Conservation (phyloP, 1,140 invertebrate genomes). For the Nylanderia fulva region DNA sequence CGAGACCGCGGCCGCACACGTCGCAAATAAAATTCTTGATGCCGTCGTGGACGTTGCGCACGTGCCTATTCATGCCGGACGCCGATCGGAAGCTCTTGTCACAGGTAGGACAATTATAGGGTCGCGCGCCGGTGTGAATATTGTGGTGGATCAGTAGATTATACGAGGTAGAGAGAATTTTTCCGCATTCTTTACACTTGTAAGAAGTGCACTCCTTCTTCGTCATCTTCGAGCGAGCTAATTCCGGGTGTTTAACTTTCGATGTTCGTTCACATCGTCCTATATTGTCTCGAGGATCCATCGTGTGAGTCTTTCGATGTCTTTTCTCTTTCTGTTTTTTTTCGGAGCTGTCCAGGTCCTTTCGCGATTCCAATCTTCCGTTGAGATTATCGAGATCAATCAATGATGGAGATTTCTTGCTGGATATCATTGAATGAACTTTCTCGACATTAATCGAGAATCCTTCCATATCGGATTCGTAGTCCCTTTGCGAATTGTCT, state of each 20-base stretch:
- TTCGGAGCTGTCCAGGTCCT: neutral
- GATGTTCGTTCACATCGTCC: constrained; percentile 18
- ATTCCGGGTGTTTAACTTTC: constrained; percentile 45
- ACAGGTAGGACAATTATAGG: constrained; percentile 68
- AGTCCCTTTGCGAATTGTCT: neutral
- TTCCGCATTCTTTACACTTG: constrained; percentile 83
- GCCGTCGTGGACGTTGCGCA: constrained; percentile 73
- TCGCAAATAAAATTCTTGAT: constrained; percentile 78
- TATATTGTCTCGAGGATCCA: neutral
- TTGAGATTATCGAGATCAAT: neutral
- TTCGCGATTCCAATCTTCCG: constrained; percentile 29
- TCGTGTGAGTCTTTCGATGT: neutral
- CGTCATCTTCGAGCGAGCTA: constrained; percentile 61
- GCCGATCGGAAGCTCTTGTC: constrained; percentile 69
- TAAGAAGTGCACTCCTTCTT: constrained; percentile 77
- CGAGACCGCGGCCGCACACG: constrained; percentile 75
- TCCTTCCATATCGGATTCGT: neutral
- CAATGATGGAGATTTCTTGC: neutral
- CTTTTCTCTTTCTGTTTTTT: neutral
- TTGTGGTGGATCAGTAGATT: constrained; percentile 84
- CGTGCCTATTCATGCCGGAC: constrained; percentile 77
- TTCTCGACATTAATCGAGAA: neutral
- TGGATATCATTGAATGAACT: neutral
- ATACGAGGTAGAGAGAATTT: constrained; percentile 80
- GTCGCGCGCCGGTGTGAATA: constrained; percentile 70